Conservation (phyloP, 2,797 vertebrate genomes). For the Threskiornis aethiopicus region DNA sequence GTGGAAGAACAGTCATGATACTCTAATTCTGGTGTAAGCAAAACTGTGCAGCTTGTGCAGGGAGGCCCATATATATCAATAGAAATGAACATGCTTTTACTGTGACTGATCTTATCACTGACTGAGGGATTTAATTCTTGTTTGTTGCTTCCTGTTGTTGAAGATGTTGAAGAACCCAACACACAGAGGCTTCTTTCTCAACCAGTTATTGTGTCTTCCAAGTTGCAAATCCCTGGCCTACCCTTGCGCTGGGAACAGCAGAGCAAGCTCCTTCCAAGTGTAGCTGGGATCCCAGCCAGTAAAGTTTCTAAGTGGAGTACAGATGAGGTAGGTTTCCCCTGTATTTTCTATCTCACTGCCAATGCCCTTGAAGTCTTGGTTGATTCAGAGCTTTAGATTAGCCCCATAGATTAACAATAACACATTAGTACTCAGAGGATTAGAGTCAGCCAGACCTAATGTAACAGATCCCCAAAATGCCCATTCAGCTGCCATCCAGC, state of each 20-base stretch:
- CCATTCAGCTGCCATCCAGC: neutral
- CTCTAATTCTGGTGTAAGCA: neutral
- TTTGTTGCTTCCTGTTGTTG: neutral
- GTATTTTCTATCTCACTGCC: neutral
- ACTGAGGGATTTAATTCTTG: neutral
- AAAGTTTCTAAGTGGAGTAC: constrained; percentile 87
- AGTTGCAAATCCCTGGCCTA: constrained; percentile 77
- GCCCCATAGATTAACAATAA: neutral
- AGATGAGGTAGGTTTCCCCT: constrained; percentile 76
- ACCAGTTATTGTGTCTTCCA: constrained; percentile 80
- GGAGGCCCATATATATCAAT: neutral
- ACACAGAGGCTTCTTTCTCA: constrained; percentile 78
- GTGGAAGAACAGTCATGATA: neutral
- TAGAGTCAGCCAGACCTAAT: neutral
- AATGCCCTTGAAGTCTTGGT: neutral
- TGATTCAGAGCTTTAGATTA: neutral
- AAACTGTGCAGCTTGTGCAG: neutral
- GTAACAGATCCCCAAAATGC: neutral
- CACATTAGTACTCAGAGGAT: neutral
- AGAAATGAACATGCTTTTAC: neutral
- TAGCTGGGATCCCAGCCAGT: constrained; percentile 85
- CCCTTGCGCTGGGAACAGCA: constrained; percentile 87
- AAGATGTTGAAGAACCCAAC: constrained; percentile 74
- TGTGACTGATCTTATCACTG: neutral
- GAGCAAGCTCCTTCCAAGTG: constrained; percentile 85